Conservation (phyloP, 2,888 invertebrate species). For the Polydrusus tereticollis region DNA sequence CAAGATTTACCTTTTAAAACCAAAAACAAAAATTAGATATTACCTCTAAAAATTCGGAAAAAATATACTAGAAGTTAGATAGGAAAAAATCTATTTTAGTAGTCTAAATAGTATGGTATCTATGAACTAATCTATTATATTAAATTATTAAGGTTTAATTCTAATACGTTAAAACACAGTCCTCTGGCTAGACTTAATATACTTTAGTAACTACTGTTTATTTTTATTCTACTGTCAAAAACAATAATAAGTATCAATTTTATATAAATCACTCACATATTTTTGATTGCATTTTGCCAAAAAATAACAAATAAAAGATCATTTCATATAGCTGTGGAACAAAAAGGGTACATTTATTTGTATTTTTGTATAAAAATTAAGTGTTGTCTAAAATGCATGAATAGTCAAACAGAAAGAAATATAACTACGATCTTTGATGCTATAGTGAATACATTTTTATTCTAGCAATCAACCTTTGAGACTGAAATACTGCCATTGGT, state of each 20-base stretch:
- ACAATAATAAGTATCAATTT: conserved; percentile 33
- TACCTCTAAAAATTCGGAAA: conserved; percentile 21
- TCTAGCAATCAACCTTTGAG: neutral
- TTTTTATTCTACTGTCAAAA: conserved; percentile 56
- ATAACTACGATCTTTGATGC: neutral
- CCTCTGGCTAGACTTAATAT: conserved; percentile 50
- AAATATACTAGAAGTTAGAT: conserved; percentile 25
- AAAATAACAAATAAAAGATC: conserved; percentile 58
- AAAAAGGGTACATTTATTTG: conserved; percentile 47
- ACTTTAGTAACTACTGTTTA: conserved; percentile 55
- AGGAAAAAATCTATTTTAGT: conserved; percentile 20
- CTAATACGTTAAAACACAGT: conserved; percentile 49
- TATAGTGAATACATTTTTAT: neutral
- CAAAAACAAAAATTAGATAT: conserved; percentile 13
- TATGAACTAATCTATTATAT: conserved; percentile 55
- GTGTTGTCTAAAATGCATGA: conserved; percentile 7
- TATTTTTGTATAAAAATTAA: neutral
- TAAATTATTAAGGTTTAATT: conserved; percentile 48
- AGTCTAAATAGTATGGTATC: conserved; percentile 37
- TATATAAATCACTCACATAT: conserved; percentile 41
- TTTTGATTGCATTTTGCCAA: conserved; percentile 56
- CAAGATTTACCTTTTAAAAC: neutral
- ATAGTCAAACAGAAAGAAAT: neutral
- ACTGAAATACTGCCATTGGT: neutral
- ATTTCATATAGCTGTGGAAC: conserved; percentile 60